Conservation (phyloP, 2,888 invertebrate species). For the Apeira syringaria region DNA sequence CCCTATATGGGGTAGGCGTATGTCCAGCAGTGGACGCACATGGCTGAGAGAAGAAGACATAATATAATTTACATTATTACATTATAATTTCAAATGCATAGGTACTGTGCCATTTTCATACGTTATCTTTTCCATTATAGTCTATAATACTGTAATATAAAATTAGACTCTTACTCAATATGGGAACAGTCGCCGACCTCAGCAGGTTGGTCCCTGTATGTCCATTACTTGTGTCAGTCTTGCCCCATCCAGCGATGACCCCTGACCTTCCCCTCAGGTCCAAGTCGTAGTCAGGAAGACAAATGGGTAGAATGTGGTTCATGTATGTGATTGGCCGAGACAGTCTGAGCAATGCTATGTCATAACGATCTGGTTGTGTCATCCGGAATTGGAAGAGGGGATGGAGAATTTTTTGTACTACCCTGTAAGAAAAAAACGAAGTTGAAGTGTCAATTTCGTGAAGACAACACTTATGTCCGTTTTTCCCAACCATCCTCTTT, state of each 20-base stretch:
- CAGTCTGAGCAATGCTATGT: slow-evolving; percentile 89
- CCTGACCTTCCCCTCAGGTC: slow-evolving; percentile 65
- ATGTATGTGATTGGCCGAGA: slow-evolving; percentile 86
- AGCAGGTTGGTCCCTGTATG: slow-evolving; percentile 92
- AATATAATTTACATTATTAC: too few relatives aligned
- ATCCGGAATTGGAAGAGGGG: slow-evolving; percentile 91
- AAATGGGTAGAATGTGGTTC: slow-evolving; percentile 90
- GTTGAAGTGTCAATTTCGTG: too few relatives aligned
- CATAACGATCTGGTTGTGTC: slow-evolving; percentile 92
- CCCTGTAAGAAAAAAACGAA: slow-evolving; percentile 73
- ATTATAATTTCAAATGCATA: too few relatives aligned
- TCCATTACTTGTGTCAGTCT: slow-evolving; percentile 88
- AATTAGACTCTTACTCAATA: slow-evolving; percentile 86
- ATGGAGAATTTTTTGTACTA: slow-evolving; percentile 89
- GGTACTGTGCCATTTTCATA: too few relatives aligned
- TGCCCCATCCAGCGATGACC: slow-evolving; percentile 92
- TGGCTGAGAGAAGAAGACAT: too few relatives aligned
- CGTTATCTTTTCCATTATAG: too few relatives aligned
- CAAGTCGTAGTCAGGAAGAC: slow-evolving; percentile 85
- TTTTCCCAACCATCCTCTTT: too few relatives aligned
- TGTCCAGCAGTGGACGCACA: too few relatives aligned
- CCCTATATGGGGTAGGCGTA: too few relatives aligned
- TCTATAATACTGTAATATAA: too few relatives aligned
- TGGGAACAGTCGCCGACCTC: slow-evolving; percentile 91
- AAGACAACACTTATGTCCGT: too few relatives aligned